Evolutionary conservation across 2,888 invertebrate species (phyloP), one percentile per base, ranked within the genome.

Genomic region (Pandemis corylana): DNA sequence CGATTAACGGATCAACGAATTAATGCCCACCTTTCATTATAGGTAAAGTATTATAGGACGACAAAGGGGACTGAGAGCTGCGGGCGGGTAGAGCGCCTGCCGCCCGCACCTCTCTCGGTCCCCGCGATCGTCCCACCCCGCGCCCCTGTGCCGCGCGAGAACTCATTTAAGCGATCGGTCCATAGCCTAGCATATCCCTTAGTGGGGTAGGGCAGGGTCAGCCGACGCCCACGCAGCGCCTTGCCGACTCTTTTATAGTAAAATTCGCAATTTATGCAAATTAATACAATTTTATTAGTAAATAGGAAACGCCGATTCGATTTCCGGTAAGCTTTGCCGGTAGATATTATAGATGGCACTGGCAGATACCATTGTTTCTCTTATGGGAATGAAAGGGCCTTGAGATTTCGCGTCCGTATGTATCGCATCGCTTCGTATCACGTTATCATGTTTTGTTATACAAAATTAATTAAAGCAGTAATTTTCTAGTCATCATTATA

Each of bases 171-270:
- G 20, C 20, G 20, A 1, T 20, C 20, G 20, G 20, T 20, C 20
- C 20, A 20, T 46, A 46, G 46, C 46, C 10, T 46, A 28, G 51
- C 42, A 13, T 65, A 71, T 44, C 76, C 69, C 46, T 5, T 66
- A 72, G 59, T 69, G 71, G n/a, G 12, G 13, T 3, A 56, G 12
- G 62, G 56, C 65, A 61, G 67, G 72, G 56, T 71, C 76, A 66
- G 66, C 51, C 75, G 71, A 75, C 84, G 79, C 87, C 87, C 82
- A 87, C 87, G 81, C 83, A 65, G 65, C 77, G 76, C 87, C 87
- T 87, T 79, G 84, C 63, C 66, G 41, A 62, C 69, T 76, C 80
- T 77, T 63, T 78, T 82, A 77, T 82, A 73, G 77, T 79, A 77
- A 81, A 84, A 82, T 76, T 78, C 68, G 76, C 75, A 76, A 78